phyloP scores from a whole-genome alignment of 1,140 invertebrate genomes.

The Rhyacophila brunnea region DNA sequence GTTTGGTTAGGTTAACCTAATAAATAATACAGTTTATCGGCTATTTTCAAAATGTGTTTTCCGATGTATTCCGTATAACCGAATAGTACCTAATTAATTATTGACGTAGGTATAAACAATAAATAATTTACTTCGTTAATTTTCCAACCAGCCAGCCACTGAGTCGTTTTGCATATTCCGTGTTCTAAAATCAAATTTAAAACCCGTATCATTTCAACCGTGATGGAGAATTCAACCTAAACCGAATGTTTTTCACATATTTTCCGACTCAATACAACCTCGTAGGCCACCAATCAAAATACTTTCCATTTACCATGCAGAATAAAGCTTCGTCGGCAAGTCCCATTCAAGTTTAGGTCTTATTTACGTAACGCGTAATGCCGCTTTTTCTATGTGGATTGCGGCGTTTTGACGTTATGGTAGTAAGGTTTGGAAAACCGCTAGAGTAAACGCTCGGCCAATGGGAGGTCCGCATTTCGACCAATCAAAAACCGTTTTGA shows the following conservation, averaged over 20 bases:
- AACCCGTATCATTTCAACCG: constrained; percentile 15
- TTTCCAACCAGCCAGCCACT: too few relatives aligned
- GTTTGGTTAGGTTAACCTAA: too few relatives aligned
- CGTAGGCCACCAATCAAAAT: constrained; percentile 27
- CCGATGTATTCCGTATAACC: too few relatives aligned
- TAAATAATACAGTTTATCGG: too few relatives aligned
- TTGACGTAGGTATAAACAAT: not conserved
- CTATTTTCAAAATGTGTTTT: too few relatives aligned
- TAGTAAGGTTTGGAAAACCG: not conserved
- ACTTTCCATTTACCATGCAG: constrained; percentile 22
- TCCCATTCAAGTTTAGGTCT: not conserved
- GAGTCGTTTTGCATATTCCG: not conserved
- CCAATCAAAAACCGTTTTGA: constrained; percentile 38
- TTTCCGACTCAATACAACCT: constrained; percentile 35
- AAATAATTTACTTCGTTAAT: not conserved
- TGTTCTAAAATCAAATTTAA: constrained; percentile 18
- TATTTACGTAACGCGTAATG: not conserved
- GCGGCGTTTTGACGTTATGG: constrained; percentile 6
- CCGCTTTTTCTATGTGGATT: not conserved
- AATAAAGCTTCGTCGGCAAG: not conserved
- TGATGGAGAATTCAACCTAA: constrained; percentile 25
- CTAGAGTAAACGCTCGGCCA: constrained; percentile 29
- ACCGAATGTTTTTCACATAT: constrained; percentile 32
- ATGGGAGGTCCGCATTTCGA: constrained; percentile 17
- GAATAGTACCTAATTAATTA: too few relatives aligned